These are phyloP conservation scores for Steinernema scapterisci DNA, from an alignment of 2,888 invertebrate species.

Conservation along the genomic window DNA sequence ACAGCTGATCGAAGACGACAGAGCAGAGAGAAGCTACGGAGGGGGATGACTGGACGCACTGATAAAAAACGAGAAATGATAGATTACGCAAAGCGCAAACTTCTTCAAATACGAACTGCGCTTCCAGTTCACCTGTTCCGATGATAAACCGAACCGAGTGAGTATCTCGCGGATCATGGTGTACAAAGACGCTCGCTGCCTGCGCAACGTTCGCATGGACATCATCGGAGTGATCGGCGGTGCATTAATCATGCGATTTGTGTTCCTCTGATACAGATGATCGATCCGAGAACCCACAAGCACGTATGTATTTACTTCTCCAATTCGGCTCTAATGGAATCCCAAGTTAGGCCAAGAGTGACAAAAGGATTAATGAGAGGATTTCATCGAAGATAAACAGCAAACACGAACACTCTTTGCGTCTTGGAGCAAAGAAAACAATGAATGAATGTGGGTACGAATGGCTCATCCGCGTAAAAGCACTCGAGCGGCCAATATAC, in stretches of 20 bases:
- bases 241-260: constrained; percentile 11
- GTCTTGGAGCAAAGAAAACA: not conserved
- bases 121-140: not conserved
- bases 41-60: not conserved
- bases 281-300: not conserved
- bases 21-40: not conserved
- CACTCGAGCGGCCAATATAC: not conserved
- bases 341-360: too few species aligned
- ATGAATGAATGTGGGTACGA: not conserved
- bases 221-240: not conserved
- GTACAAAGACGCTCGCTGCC: not conserved
- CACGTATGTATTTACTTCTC: too few species aligned
- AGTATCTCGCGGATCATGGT: not conserved
- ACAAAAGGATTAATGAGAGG: constrained; percentile 2
- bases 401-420: not conserved
- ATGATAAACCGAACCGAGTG: not conserved
- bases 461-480: not conserved
- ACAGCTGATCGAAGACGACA: constrained; percentile 26
- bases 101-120: constrained; percentile 1
- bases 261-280: constrained; percentile 5
- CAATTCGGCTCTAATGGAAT: too few species aligned
- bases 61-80: constrained; percentile 18
- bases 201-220: constrained; percentile 11
- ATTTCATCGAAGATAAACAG: constrained; percentile 12
- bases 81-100: not conserved